Percentiles rank a stretch among this genome's conserved stretches.
Conservation (phyloP, 2,797 vertebrate species). For the Lithobates sylvaticus region DNA sequence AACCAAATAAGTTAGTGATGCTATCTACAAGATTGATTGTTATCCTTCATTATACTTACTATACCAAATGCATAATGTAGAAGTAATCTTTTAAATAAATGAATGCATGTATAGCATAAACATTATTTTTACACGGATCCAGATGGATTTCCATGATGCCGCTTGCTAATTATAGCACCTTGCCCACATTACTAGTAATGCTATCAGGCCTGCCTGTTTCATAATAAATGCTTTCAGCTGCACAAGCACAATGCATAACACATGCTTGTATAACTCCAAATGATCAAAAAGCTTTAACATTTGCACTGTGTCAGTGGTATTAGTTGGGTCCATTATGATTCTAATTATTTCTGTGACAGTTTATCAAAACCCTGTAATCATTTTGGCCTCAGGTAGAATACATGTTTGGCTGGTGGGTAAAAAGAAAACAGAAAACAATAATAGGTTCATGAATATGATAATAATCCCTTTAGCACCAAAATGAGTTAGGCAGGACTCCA, state of each 20-base stretch:
- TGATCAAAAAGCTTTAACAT: not conserved
- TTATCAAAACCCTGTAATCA: slow-evolving; percentile 20
- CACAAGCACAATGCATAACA: not conserved
- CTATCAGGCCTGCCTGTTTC: no score
- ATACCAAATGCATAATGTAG: no score
- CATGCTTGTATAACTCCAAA: not conserved
- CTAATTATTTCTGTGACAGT: slow-evolving; percentile 24
- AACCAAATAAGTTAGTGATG: no score
- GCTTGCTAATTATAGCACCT: no score
- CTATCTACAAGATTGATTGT: no score
- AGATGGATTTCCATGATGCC: no score
- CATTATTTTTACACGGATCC: no score
- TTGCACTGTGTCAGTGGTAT: not conserved
- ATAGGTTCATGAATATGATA: slow-evolving; percentile 51
- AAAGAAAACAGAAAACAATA: slow-evolving; percentile 41
- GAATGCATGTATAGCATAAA: no score
- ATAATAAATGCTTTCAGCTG: no score
- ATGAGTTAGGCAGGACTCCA: slow-evolving; percentile 14
- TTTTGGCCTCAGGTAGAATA: slow-evolving; percentile 36
- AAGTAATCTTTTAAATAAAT: no score
- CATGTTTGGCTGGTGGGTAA: slow-evolving; percentile 19
- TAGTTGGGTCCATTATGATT: slow-evolving; percentile 27
- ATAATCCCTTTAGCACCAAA: slow-evolving; percentile 16
- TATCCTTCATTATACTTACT: no score
- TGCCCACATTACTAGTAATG: no score